Evolutionary conservation across 2,888 invertebrate genomes (phyloP), one percentile per base, ranked within the genome.

Genomic region (Protonemura montana): DNA sequence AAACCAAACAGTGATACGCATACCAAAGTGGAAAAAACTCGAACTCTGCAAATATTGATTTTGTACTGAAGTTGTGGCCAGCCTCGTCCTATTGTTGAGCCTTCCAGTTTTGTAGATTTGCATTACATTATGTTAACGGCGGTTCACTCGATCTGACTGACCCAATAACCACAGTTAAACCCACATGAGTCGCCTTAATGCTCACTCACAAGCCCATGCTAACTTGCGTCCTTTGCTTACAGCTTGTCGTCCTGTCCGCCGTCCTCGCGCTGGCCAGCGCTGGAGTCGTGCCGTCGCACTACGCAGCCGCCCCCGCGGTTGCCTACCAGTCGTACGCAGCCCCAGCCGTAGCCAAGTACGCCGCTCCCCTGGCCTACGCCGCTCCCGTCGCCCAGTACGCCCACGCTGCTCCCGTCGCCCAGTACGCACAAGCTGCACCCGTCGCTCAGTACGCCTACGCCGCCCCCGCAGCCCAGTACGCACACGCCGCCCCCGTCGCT

Each of bases 301-400:
- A 91, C 85, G 90, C 91, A 88, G 89, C 91, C 3, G 89, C 87
- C 42, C 16, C 21, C 59, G 59, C 59, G 16, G 59, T 21, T 21
- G 84, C 88, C 86, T 85, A 86, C 87, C 85, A 29, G 81, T 25
- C 81, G 0, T 82, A 85, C 29, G 86, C 86, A 26, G 85, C 92
- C 30, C 89, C 85, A 21, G 28, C 21, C 81, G n/a, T n/a, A n/a
- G 85, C 78, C 26, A 29, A 78, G 25, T 89, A 89, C 85, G 88
- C 89, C 87, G 88, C 89, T 86, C 88, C 87, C 42, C 16, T 13
- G 16, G 59, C 81, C 0, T 82, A 85, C 29, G 86, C 86, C 30
- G 85, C 87, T n/a, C 88, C 88, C 28, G 81, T 81, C 77, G 82
- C 82, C 10, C 82, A 85, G 25, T 59, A 85, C 86, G 85, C 85